Evolutionary conservation across 1,140 invertebrate genomes (phyloP).

Genomic region (Chironomus tepperi): DNA sequence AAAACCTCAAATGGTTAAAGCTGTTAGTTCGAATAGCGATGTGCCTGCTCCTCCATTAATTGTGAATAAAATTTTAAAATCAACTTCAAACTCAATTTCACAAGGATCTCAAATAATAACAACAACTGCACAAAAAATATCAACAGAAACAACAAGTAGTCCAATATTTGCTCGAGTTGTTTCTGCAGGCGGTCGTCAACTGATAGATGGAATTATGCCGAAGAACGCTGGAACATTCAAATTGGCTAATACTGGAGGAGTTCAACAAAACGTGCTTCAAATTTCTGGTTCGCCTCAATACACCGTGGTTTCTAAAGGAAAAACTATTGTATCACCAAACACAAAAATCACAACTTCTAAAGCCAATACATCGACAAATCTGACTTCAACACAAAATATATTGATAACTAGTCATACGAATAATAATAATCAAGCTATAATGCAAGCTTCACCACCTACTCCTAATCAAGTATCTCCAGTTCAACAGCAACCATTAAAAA

Average conservation of each 20-base stretch:
- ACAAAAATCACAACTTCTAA: slow-evolving; percentile 31
- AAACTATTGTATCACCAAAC: slow-evolving; percentile 35
- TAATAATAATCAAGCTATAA: slow-evolving; percentile 1
- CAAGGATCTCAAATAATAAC: slow-evolving; percentile 19
- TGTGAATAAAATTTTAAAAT: neutral
- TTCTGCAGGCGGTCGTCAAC: slow-evolving; percentile 49
- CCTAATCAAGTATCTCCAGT: too few species aligned
- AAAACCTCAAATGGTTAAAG: neutral
- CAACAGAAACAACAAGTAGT: slow-evolving; percentile 30
- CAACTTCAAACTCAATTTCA: neutral
- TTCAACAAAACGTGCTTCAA: slow-evolving; percentile 39
- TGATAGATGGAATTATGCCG: slow-evolving; percentile 56
- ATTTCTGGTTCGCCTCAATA: slow-evolving; percentile 37
- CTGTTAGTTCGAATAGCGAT: neutral
- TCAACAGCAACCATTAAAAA: neutral
- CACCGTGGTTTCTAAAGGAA: slow-evolving; percentile 41
- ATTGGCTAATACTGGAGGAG: slow-evolving; percentile 40
- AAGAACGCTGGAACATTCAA: slow-evolving; percentile 43
- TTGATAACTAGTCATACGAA: slow-evolving; percentile 26
- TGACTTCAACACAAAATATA: slow-evolving; percentile 25
- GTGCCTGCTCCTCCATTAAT: neutral
- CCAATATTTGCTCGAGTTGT: slow-evolving; percentile 49
- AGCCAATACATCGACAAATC: slow-evolving; percentile 25
- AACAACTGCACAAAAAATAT: slow-evolving; percentile 27
- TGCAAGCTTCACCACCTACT: neutral